Evolutionary conservation across 2,113 vertebrate species (phyloP).

Genomic region (Scytalopus superciliaris): DNA sequence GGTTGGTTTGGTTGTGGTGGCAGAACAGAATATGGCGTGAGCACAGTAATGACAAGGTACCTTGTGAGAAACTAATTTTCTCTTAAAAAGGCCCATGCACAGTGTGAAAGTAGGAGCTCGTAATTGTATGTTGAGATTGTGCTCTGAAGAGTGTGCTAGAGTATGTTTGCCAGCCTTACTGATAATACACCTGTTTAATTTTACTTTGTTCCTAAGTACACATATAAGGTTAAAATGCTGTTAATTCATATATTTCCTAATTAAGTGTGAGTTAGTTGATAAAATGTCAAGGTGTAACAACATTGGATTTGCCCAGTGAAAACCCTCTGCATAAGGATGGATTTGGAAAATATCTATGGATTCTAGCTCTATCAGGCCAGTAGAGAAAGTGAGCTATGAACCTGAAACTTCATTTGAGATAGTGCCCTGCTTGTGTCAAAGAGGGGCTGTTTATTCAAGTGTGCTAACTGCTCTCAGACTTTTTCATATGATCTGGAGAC

Average conservation of each 20-base stretch:
- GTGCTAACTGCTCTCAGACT: background rate
- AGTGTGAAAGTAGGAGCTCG: background rate
- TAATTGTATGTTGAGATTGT: background rate
- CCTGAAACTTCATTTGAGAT: background rate
- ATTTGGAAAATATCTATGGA: background rate
- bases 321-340: background rate
- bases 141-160: background rate
- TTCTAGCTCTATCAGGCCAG: background rate
- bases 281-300: background rate
- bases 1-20: background rate
- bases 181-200: background rate
- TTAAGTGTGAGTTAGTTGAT: background rate
- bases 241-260: background rate
- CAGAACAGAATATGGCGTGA: background rate
- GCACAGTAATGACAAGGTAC: background rate
- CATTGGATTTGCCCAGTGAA: background rate
- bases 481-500: background rate
- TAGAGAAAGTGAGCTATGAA: background rate
- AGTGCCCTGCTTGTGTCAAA: background rate
- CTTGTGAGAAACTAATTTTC: background rate
- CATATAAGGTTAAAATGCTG: background rate
- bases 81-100: background rate
- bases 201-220: conserved; percentile 11
- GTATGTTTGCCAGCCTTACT: background rate
- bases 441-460: background rate